A percentile compares a stretch with the other conserved stretches of the same genome.
phyloP scores from a whole-genome alignment of 2,113 vertebrate species.

The Odocoileus hemionus region DNA sequence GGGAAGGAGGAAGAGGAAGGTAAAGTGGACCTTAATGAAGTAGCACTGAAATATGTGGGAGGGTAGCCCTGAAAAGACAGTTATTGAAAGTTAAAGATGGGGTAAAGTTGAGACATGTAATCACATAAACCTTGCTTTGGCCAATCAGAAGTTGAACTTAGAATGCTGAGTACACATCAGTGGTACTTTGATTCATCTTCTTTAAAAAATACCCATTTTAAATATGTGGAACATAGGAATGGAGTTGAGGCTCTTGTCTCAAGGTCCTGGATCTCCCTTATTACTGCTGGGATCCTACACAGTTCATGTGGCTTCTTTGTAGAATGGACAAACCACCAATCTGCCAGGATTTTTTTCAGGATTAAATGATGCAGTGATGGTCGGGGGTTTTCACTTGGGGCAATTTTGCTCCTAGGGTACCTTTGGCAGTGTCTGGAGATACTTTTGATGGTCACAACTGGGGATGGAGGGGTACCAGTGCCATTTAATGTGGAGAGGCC shows the following conservation, averaged over 20 bases:
- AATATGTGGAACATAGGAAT: neutral
- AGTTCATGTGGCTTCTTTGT: neutral
- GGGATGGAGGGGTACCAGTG: fast-evolving
- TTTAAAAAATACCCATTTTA: neutral
- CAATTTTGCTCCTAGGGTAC: neutral
- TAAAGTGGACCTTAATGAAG: neutral
- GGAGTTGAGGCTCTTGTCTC: neutral
- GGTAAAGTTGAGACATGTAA: neutral
- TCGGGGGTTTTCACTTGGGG: neutral
- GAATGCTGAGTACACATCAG: neutral
- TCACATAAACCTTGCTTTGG: neutral
- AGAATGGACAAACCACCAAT: neutral
- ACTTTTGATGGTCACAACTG: neutral
- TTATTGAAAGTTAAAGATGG: neutral
- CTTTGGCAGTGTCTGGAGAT: neutral
- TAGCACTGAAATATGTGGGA: neutral
- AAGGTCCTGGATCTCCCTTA: neutral
- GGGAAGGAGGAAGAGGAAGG: neutral
- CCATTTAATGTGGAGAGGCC: neutral
- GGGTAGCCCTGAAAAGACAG: neutral
- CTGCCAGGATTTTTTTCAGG: neutral
- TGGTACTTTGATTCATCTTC: neutral
- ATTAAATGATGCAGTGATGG: neutral
- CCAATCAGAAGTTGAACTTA: neutral
- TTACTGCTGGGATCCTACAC: neutral